Evolutionary conservation across 30 jellyfish, hydroid and myxozoan species (phyloP), one percentile per base, ranked within the genome.

Genomic region (Clytia hemisphaerica): DNA sequence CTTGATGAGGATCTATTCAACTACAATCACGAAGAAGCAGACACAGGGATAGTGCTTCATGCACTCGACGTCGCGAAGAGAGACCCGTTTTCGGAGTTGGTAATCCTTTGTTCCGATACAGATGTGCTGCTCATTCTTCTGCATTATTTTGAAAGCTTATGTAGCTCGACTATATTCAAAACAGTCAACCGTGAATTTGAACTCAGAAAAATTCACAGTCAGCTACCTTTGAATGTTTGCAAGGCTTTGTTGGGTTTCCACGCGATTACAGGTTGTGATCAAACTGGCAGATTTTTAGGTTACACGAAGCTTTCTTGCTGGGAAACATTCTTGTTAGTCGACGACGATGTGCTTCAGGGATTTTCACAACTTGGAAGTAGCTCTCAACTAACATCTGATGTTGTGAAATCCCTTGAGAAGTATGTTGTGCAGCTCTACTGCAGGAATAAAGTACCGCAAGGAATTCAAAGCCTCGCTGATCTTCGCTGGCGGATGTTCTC

Each of bases 51-150:
- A 6, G 40, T 72, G 34, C 76, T 72, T 42, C 68, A 72, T 38
- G 62, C 83, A n/a, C 4, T 53, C 33, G 83, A 72, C 34, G 67
- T 72, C 45, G 64, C n/a, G n/a, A 55, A 46, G 45, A 31, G 83
- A 50, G 72, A 18, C 45, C 83, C 83, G 14, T 54, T 55, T 54
- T 72, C 62, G 31, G 79, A 72, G 31, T 35, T 44, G 7, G 69
- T 26, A 34, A 55, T 72, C 60, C 29, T 46, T 31, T 72, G 77
- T 10, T 54, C 64, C n/a, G 66, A 53, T 57, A 72, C 77, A 32
- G 83, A 72, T 72, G 83, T 53, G 50, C 31, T 51, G 34, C 80
- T 72, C 29, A 51, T 21, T 51, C n/a, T n/a, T n/a, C n/a, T n/a
- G n/a, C n/a, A n/a, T n/a, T n/a, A n/a, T n/a, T n/a, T 24, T 51